phyloP scores from a whole-genome alignment of 2,888 invertebrate species.

The Malachius bipustulatus region DNA sequence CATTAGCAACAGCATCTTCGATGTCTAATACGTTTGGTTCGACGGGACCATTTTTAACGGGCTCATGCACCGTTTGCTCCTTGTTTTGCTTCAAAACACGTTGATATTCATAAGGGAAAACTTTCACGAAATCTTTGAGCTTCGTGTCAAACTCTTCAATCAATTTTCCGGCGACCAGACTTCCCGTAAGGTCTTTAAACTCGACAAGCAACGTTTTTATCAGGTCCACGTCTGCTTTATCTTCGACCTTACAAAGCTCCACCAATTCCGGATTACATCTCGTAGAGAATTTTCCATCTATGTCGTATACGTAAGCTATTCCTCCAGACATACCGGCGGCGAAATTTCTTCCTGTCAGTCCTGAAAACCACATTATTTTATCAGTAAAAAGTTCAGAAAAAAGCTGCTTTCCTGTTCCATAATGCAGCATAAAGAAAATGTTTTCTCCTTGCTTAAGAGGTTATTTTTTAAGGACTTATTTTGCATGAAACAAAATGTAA shows the following conservation, averaged over 20 bases:
- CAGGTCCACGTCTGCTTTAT: conserved; percentile 61
- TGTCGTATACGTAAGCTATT: conserved; percentile 89
- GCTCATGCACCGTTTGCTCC: conserved; percentile 25
- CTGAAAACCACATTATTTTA: conserved; percentile 33
- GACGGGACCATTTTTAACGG: conserved; percentile 22
- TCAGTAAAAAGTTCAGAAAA: conserved; percentile 8
- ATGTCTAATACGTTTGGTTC: conserved; percentile 54
- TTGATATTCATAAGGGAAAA: conserved; percentile 96
- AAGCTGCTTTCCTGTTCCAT: too few species aligned
- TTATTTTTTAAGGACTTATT: too few species aligned
- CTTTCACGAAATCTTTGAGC: conserved; percentile 76
- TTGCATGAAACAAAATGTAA: too few species aligned
- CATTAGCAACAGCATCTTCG: conserved; percentile 76
- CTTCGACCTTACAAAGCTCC: conserved; percentile 73
- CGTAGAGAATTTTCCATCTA: conserved; percentile 69
- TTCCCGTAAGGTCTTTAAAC: conserved; percentile 77
- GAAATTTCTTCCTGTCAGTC: conserved; percentile 93
- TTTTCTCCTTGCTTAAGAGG: too few species aligned
- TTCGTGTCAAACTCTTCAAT: conserved; percentile 64
- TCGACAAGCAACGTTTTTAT: conserved; percentile 70
- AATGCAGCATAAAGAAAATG: too few species aligned
- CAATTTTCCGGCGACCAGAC: conserved; percentile 62
- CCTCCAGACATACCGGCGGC: conserved; percentile 97
- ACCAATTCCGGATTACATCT: conserved; percentile 94
- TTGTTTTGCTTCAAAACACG: conserved; percentile 59